Evolutionary conservation across 2,797 vertebrate species (phyloP), one percentile per base, ranked within the genome.

Genomic region (Paratrypauchen microcephalus): DNA sequence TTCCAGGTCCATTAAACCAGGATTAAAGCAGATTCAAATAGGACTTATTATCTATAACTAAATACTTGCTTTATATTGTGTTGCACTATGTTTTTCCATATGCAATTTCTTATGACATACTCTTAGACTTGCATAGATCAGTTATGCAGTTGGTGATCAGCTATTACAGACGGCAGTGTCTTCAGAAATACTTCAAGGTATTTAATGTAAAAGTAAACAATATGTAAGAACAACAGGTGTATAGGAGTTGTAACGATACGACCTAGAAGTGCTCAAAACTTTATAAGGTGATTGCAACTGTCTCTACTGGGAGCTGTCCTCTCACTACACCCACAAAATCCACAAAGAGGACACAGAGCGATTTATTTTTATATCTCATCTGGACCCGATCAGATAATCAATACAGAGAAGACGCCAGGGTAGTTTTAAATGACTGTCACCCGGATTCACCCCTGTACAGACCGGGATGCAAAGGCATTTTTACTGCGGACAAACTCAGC

Each of bases 301-400:
- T 80, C 76, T 78, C 72, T 74, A 71, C 59, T 74, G 73, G 79
- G 78, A 78, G 59, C 72, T 7, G 45, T 70, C 64, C 74, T 68
- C 73, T 65, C 74, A 58, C 48, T 48, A 80, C 30, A 52, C 36
- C 19, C 36, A 61, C 19, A 62, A 45, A 13, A 45, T 24, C 71
- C 60, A 74, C 62, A 71, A 19, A 23, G 50, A 64, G 67, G 74
- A 68, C 68, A 52, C 47, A 68, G 0, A 24, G 59, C 70, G 66
- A 59, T 71, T 60, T 16, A 13, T 83, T 86, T 83, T 81, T 76
- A 66, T 57, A 28, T 68, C 71, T 85, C 36, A 78, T 83, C 83
- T 81, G 58, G 69, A 75, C 59, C 66, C 71, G 75, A 85, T 83
- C 55, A 68, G 74, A 79, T 77, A 86, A 86, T 86, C 81, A 61